These are phyloP conservation scores for Ophion slaviceki DNA, from an alignment of 2,888 invertebrate species.

Conservation along the genomic window DNA sequence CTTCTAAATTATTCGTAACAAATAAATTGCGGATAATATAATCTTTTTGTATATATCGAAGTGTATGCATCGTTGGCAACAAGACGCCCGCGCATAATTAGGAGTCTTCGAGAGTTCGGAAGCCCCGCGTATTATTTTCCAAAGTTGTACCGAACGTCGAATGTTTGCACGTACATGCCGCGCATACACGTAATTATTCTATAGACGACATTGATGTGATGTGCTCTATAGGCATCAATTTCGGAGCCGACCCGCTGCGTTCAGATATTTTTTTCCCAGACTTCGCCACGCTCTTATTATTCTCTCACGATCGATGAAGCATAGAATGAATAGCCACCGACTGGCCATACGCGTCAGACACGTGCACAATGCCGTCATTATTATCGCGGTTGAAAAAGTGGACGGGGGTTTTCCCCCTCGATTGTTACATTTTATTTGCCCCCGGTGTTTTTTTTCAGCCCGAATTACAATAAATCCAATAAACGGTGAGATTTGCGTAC, in stretches of 20 bases:
- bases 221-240: conserved; percentile 32
- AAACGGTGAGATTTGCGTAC: not conserved
- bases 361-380: not conserved
- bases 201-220: not conserved
- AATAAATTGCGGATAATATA: not conserved
- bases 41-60: no score
- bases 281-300: conserved; percentile 27
- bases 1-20: not conserved
- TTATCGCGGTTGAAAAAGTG: not conserved
- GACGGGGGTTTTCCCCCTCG: not conserved
- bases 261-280: conserved; percentile 1
- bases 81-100: no score
- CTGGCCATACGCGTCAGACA: not conserved
- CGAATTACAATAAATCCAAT: not conserved
- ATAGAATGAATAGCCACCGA: conserved; percentile 18
- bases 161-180: not conserved
- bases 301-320: conserved; percentile 50
- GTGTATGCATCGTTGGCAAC: no score
- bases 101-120: no score
- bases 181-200: conserved; percentile 4
- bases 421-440: not conserved
- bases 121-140: not conserved
- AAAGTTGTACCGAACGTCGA: not conserved
- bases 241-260: conserved; percentile 43
- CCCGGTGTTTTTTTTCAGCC: not conserved